Percentiles rank a stretch among this genome's conserved stretches.
Evolutionary conservation across 2,888 invertebrate species (phyloP).

Genomic region (Cerastis rubricosa): DNA sequence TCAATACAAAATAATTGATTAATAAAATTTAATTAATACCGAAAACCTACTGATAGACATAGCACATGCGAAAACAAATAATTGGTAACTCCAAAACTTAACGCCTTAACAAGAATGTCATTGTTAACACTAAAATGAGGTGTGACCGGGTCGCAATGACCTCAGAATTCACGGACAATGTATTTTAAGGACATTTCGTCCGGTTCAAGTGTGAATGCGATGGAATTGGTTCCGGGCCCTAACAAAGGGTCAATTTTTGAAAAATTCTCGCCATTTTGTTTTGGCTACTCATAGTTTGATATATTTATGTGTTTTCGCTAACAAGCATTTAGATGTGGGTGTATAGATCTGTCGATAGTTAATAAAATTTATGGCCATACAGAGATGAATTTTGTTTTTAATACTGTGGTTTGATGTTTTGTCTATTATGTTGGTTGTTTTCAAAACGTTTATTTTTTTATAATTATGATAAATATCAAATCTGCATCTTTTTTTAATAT

Average conservation of each 20-base stretch:
- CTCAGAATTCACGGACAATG: slow-evolving; percentile 87
- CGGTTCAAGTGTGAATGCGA: slow-evolving; percentile 86
- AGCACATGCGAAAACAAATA: not conserved
- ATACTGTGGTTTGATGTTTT: not conserved
- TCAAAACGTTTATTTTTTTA: not conserved
- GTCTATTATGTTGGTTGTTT: not conserved
- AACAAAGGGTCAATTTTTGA: slow-evolving; percentile 86
- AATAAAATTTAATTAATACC: not conserved
- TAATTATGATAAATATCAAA: not conserved
- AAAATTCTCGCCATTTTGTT: slow-evolving; percentile 77
- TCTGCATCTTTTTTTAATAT: not conserved
- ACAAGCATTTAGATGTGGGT: slow-evolving; percentile 78
- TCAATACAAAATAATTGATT: not conserved
- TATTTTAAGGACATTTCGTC: slow-evolving; percentile 85
- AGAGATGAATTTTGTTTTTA: not conserved
- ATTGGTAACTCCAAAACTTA: not conserved
- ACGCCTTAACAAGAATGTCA: slow-evolving; percentile 55
- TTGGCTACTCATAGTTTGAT: slow-evolving; percentile 78
- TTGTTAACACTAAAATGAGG: slow-evolving; percentile 81
- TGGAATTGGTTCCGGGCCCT: slow-evolving; percentile 84
- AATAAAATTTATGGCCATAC: slow-evolving; percentile 54
- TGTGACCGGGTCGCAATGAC: slow-evolving; percentile 86
- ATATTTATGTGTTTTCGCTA: slow-evolving; percentile 82
- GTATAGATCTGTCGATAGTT: slow-evolving; percentile 70
- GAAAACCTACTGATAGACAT: not conserved